phyloP scores from a whole-genome alignment of 2,797 vertebrate species.

The Craterocephalus amniculus region DNA sequence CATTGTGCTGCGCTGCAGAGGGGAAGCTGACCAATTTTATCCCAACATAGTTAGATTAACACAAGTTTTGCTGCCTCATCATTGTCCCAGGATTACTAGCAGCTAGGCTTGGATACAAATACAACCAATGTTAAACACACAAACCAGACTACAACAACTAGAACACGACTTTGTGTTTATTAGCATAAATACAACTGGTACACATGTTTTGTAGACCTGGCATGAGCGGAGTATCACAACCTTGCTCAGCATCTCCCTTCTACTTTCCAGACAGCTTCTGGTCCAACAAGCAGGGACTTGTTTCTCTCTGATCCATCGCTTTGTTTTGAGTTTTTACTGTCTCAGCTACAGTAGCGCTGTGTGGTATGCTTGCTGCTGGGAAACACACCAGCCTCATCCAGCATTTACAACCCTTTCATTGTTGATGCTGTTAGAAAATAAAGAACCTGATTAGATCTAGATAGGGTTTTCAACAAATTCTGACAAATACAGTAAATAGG shows the following conservation, averaged over 20 bases:
- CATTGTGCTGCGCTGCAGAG: too few species aligned
- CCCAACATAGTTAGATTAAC: too few species aligned
- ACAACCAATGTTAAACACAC: too few species aligned
- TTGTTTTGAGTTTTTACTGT: slow-evolving; percentile 15
- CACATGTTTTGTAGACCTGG: too few species aligned
- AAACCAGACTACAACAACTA: too few species aligned
- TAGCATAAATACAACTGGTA: too few species aligned
- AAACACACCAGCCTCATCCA: neutral
- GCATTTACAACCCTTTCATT: neutral
- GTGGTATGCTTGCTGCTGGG: neutral
- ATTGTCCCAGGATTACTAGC: too few species aligned
- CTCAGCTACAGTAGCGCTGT: slow-evolving; percentile 6
- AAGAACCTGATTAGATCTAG: neutral
- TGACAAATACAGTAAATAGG: slow-evolving; percentile 10
- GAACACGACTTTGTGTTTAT: too few species aligned
- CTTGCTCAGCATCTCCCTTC: neutral
- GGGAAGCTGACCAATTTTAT: too few species aligned
- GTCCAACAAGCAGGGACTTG: slow-evolving; percentile 38
- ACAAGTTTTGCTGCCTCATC: too few species aligned
- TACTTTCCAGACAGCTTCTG: slow-evolving; percentile 4
- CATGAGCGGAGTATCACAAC: neutral
- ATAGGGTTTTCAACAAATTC: slow-evolving; percentile 4
- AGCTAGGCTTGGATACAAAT: too few species aligned
- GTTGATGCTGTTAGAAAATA: neutral
- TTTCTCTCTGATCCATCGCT: slow-evolving; percentile 44